Evolutionary conservation across 1,140 invertebrate species (phyloP).

Genomic region (Apis mellifera): DNA sequence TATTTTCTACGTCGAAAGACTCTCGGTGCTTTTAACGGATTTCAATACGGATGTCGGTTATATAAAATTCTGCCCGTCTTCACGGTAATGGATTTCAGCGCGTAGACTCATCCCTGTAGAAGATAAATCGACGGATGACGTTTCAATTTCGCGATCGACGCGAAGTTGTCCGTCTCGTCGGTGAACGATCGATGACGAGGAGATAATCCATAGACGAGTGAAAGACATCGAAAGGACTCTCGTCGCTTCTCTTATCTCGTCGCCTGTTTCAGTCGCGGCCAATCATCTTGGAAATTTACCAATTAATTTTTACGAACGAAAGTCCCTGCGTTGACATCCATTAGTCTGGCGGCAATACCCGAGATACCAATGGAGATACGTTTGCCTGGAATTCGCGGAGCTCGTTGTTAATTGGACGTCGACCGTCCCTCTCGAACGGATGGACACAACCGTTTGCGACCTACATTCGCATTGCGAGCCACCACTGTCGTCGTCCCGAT

Average conservation of each 20-base stretch:
- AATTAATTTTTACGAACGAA: not conserved
- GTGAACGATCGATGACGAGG: not conserved
- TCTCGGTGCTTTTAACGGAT: conserved; percentile 16
- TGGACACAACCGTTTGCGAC: conserved; percentile 29
- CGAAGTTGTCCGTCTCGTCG: not conserved
- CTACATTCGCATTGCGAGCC: conserved; percentile 42
- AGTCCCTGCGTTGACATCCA: not conserved
- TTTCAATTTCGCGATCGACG: conserved; percentile 31
- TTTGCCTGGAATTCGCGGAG: conserved; percentile 22
- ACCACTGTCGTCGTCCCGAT: not conserved
- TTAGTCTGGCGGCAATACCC: not conserved
- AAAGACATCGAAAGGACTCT: not conserved
- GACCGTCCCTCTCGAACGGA: not conserved
- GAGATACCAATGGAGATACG: not conserved
- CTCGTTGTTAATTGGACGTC: conserved; percentile 57
- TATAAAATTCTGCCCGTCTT: not conserved
- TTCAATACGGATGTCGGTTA: not conserved
- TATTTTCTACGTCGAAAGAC: not conserved
- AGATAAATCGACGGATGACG: conserved; percentile 12
- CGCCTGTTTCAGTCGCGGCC: not conserved
- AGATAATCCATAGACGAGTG: not conserved
- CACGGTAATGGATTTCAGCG: conserved; percentile 14
- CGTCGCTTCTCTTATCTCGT: not conserved
- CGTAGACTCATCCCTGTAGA: not conserved
- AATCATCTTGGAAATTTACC: not conserved